These are phyloP conservation scores for Saimiri boliviensis DNA, from an alignment of 2,113 vertebrate species.

Conservation along the genomic window DNA sequence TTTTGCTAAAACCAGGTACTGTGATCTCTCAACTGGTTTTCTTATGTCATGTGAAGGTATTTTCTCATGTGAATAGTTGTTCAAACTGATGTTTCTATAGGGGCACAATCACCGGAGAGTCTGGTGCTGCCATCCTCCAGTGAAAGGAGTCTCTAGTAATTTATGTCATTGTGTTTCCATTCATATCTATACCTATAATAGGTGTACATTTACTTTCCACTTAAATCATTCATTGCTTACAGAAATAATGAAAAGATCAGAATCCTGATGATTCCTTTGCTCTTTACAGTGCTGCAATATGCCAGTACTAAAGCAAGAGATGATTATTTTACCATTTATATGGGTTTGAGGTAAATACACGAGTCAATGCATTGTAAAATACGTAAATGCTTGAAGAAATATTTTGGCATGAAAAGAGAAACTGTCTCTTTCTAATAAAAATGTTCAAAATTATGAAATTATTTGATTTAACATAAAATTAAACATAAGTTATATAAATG, in stretches of 20 bases:
- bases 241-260: not conserved
- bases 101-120: not conserved
- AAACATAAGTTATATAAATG: conserved; percentile 18
- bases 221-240: not conserved
- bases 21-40: not conserved
- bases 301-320: not conserved
- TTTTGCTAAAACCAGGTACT: not conserved
- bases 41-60: not conserved
- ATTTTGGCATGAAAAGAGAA: not conserved
- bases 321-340: not conserved
- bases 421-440: not conserved
- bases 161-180: not conserved
- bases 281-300: not conserved
- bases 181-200: not conserved
- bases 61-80: not conserved
- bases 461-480: conserved; percentile 30
- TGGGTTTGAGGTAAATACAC: not conserved
- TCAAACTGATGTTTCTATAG: not conserved
- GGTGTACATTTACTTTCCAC: accelerated
- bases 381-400: not conserved
- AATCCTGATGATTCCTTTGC: not conserved
- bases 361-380: not conserved
- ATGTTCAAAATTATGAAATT: not conserved
- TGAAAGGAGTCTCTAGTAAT: not conserved
- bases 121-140: not conserved